Evolutionary conservation across 1,140 invertebrate genomes (phyloP), one percentile per base, ranked within the genome.

Genomic region (Halesus radiatus): DNA sequence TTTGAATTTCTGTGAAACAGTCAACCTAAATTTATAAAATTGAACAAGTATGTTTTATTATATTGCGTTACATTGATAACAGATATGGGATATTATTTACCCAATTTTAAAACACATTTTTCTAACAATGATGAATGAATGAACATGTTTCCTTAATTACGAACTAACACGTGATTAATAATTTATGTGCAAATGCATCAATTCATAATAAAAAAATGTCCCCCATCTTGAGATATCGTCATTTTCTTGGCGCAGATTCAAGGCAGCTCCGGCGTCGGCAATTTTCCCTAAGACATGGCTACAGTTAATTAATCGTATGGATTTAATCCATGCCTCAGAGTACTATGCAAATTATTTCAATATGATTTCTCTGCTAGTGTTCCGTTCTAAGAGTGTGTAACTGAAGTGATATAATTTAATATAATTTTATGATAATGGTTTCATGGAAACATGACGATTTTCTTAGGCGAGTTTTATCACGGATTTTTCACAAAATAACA

Each of bases 231-330:
- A 20, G 74, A 18, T 60, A 76, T 45, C 58, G 22, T 18, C 16
- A 53, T 76, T 45, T 18, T 20, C 37, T 77, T 77, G 54, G 76
- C 76, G 7, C 20, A 53, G 13, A 74, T 52, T 66, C 76, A 58
- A 58, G 74, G 20, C 32, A 20, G 26, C 32, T 62, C 23, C 32
- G 56, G 54, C 26, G 23, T 54, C 15, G 50, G 26, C 15, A 29
- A 29, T 50, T 62, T 10, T 62, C 23, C 58, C 16, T 5, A 73
- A 79, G 77, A 79, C 80, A 82, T 50, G 78, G 23, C 79, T 83
- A 79, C 81, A 83, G 32, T 83, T 83, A 79, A 83, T 83, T 83
- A 83, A 83, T 75, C 66, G 54, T 80, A 78, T 78, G 81, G 81
- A 83, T 80, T 83, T 78, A 83, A 80, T 78, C 76, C 58, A 60